Evolutionary conservation across 1,140 invertebrate genomes (phyloP), one percentile per base, ranked within the genome.

Genomic region (Drosophila jambulina): DNA sequence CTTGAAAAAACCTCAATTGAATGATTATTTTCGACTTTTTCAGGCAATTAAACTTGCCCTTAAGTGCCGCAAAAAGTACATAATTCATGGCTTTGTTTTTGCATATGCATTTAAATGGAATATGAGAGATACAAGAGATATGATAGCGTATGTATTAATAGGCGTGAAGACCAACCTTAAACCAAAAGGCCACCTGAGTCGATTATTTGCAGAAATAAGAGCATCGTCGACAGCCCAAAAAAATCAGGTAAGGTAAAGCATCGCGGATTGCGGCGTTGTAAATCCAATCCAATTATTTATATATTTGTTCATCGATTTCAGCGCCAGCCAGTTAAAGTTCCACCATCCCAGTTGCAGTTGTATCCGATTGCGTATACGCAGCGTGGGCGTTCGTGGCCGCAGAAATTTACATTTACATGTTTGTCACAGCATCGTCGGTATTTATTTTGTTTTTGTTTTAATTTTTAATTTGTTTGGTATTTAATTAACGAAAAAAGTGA

Each of bases 121-220:
- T 7, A n/a, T 36, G 21, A 54, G 2, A n/a, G 2, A 27, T 27
- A 49, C 29, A 6, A 48, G 4, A 17, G 9, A 27, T 6, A 27
- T 49, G 6, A 4, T 9, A 27, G 2, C 8, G n/a, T 53, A 10
- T 43, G 21, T 15, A 43, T 23, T 17, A 45, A 72, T 12, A 38
- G 15, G 10, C 43, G 70, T 32, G n/a, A 19, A 69, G 15, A 92
- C 91, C 79, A 90, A 92, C 91, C 91, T 92, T 92, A 92, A 92
- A 92, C 91, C 91, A 92, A 82, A 92, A 92, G 42, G 91, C 91
- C 63, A 92, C 91, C 91, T 92, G 77, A 38, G 62, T 42, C 32
- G 58, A 61, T 81, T 49, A 65, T 84, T 74, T 15, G 42, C 61
- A 17, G 68, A 32, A 48, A 48, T 17, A 23, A 25, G 9, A 21